Evolutionary conservation across 1,140 invertebrate genomes (phyloP), one percentile per base, ranked within the genome.

Genomic region (Drosophila cardini): DNA sequence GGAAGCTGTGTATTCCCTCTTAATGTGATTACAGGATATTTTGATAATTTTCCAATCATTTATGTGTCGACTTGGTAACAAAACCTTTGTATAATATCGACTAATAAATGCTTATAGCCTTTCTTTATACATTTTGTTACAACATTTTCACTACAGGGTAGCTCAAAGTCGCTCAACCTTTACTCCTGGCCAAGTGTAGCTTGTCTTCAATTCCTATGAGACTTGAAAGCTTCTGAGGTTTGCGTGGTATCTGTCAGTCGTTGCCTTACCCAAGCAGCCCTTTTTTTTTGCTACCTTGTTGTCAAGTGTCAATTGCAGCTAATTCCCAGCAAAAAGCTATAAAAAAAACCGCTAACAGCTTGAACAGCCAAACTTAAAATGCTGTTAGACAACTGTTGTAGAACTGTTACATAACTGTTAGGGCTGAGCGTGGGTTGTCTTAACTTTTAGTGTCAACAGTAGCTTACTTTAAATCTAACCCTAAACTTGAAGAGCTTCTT

Each of bases 401-500:
- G 2, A 7, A 55, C 30, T 56, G 52, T 55, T 48, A 48, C 4
- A 21, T 7, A 10, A 38, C 50, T 43, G 50, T 21, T 45, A 36
- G 5, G 2, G 11, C 16, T 9, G 34, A 26, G 18, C 63, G 40
- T 32, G 40, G 43, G 45, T 34, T 38, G 50, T 57, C 30, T 57
- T 38, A 30, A 34, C n/a, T 52, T 42, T 52, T 16, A 38, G 36
- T 26, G 21, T 15, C 38, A 65, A 57, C 63, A 36, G 46, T 68
- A 60, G 64, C 55, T 72, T 56, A 21, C 45, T 58, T 42, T 9
- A 9, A 18, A 61, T 46, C 64, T 68, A 72, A 67, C 69, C 69
- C 62, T 58, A 50, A 26, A 56, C 53, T 32, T 52, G 21, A 61
- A 62, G 40, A 46, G 67, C 11, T 62, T 70, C 38, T 70, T 45